phyloP scores from a whole-genome alignment of 2,888 invertebrate genomes.

The Eupeodes luniger region DNA sequence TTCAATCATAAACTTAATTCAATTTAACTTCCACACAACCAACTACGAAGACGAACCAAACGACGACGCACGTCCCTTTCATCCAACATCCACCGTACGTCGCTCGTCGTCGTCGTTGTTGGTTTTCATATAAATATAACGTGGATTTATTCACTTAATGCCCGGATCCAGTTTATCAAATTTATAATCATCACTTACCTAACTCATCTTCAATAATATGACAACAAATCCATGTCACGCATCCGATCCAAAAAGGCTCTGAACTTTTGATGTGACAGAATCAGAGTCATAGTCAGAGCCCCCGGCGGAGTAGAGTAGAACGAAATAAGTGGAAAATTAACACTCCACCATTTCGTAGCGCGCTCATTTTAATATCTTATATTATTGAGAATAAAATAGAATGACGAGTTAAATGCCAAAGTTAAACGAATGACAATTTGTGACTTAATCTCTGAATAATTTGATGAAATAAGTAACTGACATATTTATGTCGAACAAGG shows the following conservation, averaged over 20 bases:
- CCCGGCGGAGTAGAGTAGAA: constrained; percentile 4
- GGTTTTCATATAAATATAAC: too few species aligned
- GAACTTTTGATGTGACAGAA: constrained; percentile 3
- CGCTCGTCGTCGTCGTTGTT: too few species aligned
- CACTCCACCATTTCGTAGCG: constrained; percentile 16
- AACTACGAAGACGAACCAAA: background rate
- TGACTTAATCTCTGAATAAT: constrained; percentile 59
- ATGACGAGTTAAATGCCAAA: constrained; percentile 1
- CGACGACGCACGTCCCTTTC: background rate
- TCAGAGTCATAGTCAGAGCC: too few species aligned
- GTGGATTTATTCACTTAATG: background rate
- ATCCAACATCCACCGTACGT: background rate
- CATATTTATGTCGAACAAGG: constrained; percentile 5
- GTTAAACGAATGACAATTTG: constrained; percentile 54
- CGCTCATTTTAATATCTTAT: background rate
- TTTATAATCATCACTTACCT: constrained; percentile 3
- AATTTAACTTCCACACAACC: constrained; percentile 10
- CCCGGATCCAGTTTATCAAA: constrained; percentile 14
- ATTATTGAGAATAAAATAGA: background rate
- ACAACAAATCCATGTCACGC: constrained; percentile 39
- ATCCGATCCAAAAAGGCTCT: constrained; percentile 6
- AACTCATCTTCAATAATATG: background rate
- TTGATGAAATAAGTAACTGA: constrained; percentile 34
- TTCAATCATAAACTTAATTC: constrained; percentile 42
- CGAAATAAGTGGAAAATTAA: constrained; percentile 30